Conservation (phyloP, 2,797 vertebrate species). For the Remorina albescens region DNA sequence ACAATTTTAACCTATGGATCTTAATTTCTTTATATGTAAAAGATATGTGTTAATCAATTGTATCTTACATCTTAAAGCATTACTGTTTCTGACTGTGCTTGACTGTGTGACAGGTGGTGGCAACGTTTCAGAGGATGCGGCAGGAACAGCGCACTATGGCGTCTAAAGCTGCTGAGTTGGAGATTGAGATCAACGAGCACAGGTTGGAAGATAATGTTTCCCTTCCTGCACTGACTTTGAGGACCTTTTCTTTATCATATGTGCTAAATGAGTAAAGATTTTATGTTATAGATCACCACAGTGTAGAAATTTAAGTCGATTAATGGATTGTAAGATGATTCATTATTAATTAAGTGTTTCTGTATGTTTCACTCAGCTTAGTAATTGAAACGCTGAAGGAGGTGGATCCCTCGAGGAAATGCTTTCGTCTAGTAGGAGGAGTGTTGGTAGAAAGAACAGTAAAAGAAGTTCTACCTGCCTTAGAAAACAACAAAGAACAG, state of each 20-base stretch:
- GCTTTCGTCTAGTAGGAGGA: slow-evolving; percentile 94
- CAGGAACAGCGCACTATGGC: slow-evolving; percentile 93
- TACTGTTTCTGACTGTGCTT: background rate
- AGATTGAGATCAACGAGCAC: slow-evolving; percentile 96
- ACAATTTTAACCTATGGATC: too few relatives aligned
- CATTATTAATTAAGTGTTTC: background rate
- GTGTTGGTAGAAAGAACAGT: slow-evolving; percentile 95
- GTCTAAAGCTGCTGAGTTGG: slow-evolving; percentile 92
- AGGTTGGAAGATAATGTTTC: slow-evolving; percentile 76
- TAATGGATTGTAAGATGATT: background rate
- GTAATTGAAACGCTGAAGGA: slow-evolving; percentile 95
- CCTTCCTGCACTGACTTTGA: background rate
- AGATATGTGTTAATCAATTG: too few relatives aligned
- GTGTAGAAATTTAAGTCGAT: background rate
- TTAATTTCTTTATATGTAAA: too few relatives aligned
- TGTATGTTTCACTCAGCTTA: slow-evolving; percentile 73
- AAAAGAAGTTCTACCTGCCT: slow-evolving; percentile 93
- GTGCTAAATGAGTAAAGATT: background rate
- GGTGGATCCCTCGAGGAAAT: slow-evolving; percentile 91
- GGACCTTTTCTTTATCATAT: background rate
- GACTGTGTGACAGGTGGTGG: slow-evolving; percentile 86
- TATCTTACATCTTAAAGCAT: too few relatives aligned
- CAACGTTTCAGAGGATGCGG: slow-evolving; percentile 93
- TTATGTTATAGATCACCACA: background rate
- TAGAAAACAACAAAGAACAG: slow-evolving; percentile 94